Conservation (phyloP, 2,113 vertebrate species). For the Melanerpes aurifrons region DNA sequence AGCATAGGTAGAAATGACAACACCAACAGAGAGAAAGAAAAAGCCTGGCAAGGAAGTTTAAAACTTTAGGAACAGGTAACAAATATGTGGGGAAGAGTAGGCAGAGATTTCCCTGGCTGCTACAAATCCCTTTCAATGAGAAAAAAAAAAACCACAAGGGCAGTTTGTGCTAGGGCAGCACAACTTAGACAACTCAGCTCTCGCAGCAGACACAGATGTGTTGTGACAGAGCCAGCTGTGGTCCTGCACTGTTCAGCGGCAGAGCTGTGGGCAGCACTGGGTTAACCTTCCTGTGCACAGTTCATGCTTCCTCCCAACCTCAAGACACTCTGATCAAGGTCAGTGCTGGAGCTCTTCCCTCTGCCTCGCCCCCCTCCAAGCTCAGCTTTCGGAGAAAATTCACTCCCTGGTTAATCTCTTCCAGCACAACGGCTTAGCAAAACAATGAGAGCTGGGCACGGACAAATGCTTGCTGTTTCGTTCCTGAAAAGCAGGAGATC, state of each 20-base stretch:
- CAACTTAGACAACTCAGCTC: not conserved
- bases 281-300: not conserved
- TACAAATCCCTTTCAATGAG: not conserved
- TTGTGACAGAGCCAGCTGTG: accelerated
- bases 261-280: accelerated
- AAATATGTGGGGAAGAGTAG: accelerated
- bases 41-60: not conserved
- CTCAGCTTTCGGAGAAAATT: constrained; percentile 45
- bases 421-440: constrained; percentile 9
- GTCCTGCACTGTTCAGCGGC: not conserved
- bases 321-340: not conserved
- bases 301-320: not conserved
- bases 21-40: not conserved
- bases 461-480: constrained; percentile 13
- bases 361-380: not conserved
- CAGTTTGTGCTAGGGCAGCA: not conserved
- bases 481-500: constrained; percentile 58
- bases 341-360: not conserved
- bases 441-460: not conserved
- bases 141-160: not conserved
- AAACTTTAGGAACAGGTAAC: not conserved
- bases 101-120: not conserved
- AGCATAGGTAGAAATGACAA: accelerated
- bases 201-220: not conserved
- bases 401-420: constrained; percentile 36